Conservation (phyloP, 1,140 invertebrate genomes). For the Muscidifurax raptorellus region DNA sequence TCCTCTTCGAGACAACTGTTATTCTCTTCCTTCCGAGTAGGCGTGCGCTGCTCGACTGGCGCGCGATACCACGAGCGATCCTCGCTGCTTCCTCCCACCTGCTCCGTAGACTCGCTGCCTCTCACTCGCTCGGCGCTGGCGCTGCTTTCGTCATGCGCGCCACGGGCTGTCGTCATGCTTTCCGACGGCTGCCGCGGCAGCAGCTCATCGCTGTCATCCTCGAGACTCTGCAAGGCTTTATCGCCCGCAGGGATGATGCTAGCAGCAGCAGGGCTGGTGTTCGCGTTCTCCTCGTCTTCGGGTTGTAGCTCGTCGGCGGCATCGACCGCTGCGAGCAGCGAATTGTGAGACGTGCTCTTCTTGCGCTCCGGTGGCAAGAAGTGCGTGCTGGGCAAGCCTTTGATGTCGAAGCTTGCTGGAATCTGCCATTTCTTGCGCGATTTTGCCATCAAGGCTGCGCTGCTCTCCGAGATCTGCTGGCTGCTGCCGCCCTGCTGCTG, state of each 20-base stretch:
- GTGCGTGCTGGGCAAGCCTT: constrained; percentile 54
- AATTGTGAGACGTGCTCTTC: constrained; percentile 11
- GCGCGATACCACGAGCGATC: constrained; percentile 68
- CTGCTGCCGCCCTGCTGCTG: not conserved
- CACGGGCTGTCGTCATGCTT: constrained; percentile 53
- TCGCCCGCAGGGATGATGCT: constrained; percentile 35
- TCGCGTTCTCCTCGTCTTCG: constrained; percentile 35
- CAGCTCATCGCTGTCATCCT: constrained; percentile 60
- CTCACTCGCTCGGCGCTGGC: constrained; percentile 66
- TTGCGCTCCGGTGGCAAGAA: constrained; percentile 43
- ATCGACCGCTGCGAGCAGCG: constrained; percentile 47
- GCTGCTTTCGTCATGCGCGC: constrained; percentile 61
- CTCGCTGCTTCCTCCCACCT: constrained; percentile 74
- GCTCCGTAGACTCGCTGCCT: constrained; percentile 65
- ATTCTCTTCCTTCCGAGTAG: constrained; percentile 53
- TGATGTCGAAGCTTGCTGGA: constrained; percentile 53
- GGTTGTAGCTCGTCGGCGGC: constrained; percentile 11
- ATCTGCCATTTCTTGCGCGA: constrained; percentile 50
- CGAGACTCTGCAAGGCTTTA: constrained; percentile 55
- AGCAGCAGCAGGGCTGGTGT: not conserved
- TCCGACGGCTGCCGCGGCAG: constrained; percentile 19
- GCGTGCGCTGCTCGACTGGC: constrained; percentile 73
- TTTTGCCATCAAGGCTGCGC: constrained; percentile 41
- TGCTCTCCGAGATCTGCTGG: not conserved
- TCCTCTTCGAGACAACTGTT: not conserved